These are phyloP conservation scores for Bagarius yarrelli DNA, from an alignment of 2,113 vertebrate genomes.

Conservation along the genomic window DNA sequence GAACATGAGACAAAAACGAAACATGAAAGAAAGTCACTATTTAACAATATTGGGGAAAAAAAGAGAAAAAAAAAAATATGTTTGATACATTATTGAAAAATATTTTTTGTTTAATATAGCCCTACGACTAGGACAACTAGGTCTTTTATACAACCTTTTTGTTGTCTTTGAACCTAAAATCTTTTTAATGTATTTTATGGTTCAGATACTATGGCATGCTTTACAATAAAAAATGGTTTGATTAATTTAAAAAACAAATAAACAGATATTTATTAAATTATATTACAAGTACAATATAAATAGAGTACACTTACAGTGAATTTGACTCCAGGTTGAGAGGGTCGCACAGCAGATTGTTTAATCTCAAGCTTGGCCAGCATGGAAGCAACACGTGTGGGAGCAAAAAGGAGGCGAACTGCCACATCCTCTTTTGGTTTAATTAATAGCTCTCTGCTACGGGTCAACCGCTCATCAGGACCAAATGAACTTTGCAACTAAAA, in stretches of 20 bases:
- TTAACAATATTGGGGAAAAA: no score
- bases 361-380: slow-evolving; percentile 96
- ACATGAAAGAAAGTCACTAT: neutral
- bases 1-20: neutral
- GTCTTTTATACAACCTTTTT: no score
- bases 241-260: no score
- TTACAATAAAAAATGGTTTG: no score
- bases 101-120: no score
- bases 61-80: no score
- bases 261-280: neutral
- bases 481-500: slow-evolving; percentile 88
- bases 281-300: neutral
- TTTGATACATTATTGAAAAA: no score
- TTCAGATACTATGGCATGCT: neutral
- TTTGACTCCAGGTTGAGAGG: slow-evolving; percentile 85
- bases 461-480: slow-evolving; percentile 82
- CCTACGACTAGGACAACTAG: no score
- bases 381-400: slow-evolving; percentile 87
- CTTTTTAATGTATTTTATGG: neutral
- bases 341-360: slow-evolving; percentile 82
- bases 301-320: slow-evolving; percentile 81
- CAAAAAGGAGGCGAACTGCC: slow-evolving; percentile 81
- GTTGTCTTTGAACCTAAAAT: no score
- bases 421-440: slow-evolving; percentile 86
- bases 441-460: slow-evolving; percentile 81